Evolutionary conservation across 92 coral and sea anemone species (phyloP).

Genomic region (Ricordea florida): DNA sequence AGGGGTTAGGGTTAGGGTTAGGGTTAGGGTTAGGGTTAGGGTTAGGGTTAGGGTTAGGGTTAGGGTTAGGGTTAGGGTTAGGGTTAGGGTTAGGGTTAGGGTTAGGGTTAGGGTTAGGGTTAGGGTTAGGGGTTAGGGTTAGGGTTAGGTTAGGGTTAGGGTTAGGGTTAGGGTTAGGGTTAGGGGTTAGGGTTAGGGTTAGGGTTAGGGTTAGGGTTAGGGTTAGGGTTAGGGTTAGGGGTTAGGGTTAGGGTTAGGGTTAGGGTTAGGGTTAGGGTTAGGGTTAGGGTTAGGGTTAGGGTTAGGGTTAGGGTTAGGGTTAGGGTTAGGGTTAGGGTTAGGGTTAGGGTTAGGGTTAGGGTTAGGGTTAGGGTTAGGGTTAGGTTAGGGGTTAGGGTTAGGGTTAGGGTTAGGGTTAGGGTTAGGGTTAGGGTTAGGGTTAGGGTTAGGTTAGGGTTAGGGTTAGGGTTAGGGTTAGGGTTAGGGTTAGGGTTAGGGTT

Average conservation of each 20-base stretch:
- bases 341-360: conserved; percentile 35
- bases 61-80: conserved; percentile 33
- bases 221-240: conserved; percentile 16
- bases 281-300: conserved; percentile 32
- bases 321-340: conserved; percentile 18
- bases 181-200: conserved; percentile 37
- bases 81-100: conserved; percentile 41
- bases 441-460: no score
- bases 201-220: conserved; percentile 34
- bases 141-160: conserved; percentile 48
- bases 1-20: conserved; percentile 26
- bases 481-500: no score
- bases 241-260: conserved; percentile 37
- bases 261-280: conserved; percentile 40
- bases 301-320: conserved; percentile 24
- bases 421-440: no score
- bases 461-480: no score
- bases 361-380: conserved; percentile 1
- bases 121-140: conserved; percentile 51
- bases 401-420: no score
- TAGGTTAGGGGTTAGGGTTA: background rate
- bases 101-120: conserved; percentile 35
- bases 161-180: conserved; percentile 32
- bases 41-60: conserved; percentile 38
- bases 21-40: conserved; percentile 48